Percentiles rank a stretch among this genome's conserved stretches.
These are phyloP conservation scores for Bathynomus jamesi DNA, from an alignment of 1,140 invertebrate species.

Conservation along the genomic window DNA sequence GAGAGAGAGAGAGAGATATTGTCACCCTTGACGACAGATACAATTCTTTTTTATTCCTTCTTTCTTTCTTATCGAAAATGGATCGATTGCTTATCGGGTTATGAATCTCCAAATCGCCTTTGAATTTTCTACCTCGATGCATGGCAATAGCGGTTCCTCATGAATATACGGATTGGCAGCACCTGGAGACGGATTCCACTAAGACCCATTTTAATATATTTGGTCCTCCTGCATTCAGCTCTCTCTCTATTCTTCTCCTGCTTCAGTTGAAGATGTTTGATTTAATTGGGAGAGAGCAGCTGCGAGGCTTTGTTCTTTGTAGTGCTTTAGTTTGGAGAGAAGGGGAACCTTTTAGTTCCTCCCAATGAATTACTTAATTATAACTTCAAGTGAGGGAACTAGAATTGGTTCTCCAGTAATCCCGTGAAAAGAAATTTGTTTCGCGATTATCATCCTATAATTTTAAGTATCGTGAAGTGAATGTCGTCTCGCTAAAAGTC, in stretches of 20 bases:
- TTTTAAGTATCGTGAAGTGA: no score
- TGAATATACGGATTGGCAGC: background rate
- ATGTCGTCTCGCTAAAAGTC: no score
- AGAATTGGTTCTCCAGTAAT: background rate
- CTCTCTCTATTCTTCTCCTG: background rate
- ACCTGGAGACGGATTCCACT: background rate
- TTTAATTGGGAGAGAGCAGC: background rate
- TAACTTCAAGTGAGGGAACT: background rate
- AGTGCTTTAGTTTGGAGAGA: background rate
- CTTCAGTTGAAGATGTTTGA: background rate
- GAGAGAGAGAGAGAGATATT: background rate
- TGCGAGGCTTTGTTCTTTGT: background rate
- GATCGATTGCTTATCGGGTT: background rate
- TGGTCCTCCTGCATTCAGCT: background rate
- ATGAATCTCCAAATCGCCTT: background rate
- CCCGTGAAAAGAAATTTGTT: background rate
- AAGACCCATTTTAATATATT: background rate
- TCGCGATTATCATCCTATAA: no score
- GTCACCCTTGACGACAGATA: background rate
- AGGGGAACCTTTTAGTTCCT: background rate
- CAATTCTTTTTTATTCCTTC: background rate
- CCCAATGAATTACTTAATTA: background rate
- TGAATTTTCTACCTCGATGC: background rate
- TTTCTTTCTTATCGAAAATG: background rate
- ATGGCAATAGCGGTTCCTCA: background rate